Evolutionary conservation across 2,113 vertebrate genomes (phyloP).

Genomic region (Pelecanoides urinatrix): DNA sequence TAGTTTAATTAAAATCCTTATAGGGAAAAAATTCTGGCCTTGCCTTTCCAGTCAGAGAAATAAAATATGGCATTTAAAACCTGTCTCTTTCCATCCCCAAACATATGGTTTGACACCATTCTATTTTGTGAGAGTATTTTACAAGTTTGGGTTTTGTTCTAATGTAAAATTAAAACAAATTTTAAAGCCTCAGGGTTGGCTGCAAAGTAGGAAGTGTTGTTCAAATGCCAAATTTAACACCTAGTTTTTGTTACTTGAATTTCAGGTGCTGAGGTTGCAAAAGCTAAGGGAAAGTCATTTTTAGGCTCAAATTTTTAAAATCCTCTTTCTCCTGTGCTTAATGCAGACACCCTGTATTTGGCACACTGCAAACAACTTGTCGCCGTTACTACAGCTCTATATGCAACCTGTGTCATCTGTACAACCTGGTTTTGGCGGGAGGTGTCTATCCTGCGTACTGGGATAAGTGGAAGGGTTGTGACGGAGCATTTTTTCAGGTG

Average conservation of each 20-base stretch:
- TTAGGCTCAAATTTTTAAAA: neutral
- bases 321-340: neutral
- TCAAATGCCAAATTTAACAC: constrained; percentile 1
- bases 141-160: constrained; percentile 11
- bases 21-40: neutral
- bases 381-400: neutral
- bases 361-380: neutral
- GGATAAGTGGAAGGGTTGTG: too few species aligned
- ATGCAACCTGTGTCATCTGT: too few species aligned
- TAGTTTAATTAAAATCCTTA: neutral
- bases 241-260: constrained; percentile 22
- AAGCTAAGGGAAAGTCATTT: neutral
- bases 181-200: neutral
- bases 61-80: neutral
- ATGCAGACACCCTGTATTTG: neutral
- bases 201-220: neutral
- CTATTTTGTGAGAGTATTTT: neutral
- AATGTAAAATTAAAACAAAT: neutral
- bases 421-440: neutral
- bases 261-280: constrained; percentile 18
- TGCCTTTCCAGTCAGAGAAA: neutral
- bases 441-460: accelerated
- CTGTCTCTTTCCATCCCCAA: neutral
- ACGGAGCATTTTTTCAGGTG: neutral
- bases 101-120: neutral